These are phyloP conservation scores for Synodontis membranacea DNA, from an alignment of 2,113 vertebrate genomes.

Conservation along the genomic window DNA sequence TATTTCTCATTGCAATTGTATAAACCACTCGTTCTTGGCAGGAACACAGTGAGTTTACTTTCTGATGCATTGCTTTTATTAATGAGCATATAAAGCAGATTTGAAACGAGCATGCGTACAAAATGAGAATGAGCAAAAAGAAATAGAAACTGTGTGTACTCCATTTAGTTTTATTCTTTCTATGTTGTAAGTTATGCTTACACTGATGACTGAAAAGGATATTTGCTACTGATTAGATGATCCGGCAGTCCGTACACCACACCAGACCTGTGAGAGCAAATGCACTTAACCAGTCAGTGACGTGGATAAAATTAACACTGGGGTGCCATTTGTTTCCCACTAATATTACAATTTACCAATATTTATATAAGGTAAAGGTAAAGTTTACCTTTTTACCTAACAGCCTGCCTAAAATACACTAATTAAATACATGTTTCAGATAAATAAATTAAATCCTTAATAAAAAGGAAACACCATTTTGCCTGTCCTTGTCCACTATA, in stretches of 20 bases:
- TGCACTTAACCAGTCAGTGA: conserved; percentile 36
- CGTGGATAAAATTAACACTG: conserved; percentile 4
- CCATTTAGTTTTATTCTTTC: conserved; percentile 33
- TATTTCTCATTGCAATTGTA: conserved; percentile 39
- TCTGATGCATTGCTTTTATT: conserved; percentile 46
- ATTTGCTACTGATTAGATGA: conserved; percentile 47
- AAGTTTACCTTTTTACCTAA: neutral
- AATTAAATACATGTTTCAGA: neutral
- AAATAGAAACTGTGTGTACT: conserved; percentile 35
- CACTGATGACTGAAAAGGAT: conserved; percentile 46
- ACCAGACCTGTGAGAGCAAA: conserved; percentile 42
- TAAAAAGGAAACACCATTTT: neutral
- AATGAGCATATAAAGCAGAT: conserved; percentile 39
- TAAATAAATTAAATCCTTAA: neutral
- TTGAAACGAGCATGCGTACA: neutral
- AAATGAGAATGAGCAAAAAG: neutral
- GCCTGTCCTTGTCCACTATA: neutral
- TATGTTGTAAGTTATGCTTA: conserved; percentile 42
- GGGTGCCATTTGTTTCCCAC: neutral
- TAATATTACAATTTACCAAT: neutral
- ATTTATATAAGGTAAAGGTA: neutral
- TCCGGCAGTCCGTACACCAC: conserved; percentile 41
- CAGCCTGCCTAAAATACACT: no score
- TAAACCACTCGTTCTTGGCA: conserved; percentile 31
- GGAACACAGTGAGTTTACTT: conserved; percentile 42